Evolutionary conservation across 2,113 vertebrate species (phyloP).

Genomic region (Bambusicola thoracicus): DNA sequence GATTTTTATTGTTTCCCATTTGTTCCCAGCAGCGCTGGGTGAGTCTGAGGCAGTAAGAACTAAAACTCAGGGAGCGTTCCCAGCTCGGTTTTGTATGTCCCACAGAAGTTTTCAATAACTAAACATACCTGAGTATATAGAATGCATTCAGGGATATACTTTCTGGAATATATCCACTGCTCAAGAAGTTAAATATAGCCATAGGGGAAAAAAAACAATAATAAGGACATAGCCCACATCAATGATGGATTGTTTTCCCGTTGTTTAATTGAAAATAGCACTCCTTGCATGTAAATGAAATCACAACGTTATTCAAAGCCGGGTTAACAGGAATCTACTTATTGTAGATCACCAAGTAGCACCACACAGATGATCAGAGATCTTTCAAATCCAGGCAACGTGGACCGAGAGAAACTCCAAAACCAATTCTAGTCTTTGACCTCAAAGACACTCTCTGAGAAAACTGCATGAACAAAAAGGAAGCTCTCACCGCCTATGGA

Average conservation of each 20-base stretch:
- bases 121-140: neutral
- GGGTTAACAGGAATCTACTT: neutral
- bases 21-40: constrained; percentile 7
- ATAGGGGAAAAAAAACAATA: neutral
- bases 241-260: neutral
- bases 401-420: neutral
- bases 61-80: neutral
- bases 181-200: neutral
- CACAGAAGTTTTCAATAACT: neutral
- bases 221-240: neutral
- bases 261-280: neutral
- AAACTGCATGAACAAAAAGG: neutral
- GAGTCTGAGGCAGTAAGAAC: neutral
- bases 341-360: neutral
- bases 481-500: neutral
- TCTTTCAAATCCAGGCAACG: neutral
- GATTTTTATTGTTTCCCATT: constrained; percentile 60
- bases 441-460: neutral
- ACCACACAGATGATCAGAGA: neutral
- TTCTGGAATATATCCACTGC: neutral
- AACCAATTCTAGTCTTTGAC: neutral
- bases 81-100: neutral
- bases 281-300: neutral
- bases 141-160: neutral
- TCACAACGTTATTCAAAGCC: neutral